Evolutionary conservation across 2,113 vertebrate genomes (phyloP).

Genomic region (Panthera uncia): DNA sequence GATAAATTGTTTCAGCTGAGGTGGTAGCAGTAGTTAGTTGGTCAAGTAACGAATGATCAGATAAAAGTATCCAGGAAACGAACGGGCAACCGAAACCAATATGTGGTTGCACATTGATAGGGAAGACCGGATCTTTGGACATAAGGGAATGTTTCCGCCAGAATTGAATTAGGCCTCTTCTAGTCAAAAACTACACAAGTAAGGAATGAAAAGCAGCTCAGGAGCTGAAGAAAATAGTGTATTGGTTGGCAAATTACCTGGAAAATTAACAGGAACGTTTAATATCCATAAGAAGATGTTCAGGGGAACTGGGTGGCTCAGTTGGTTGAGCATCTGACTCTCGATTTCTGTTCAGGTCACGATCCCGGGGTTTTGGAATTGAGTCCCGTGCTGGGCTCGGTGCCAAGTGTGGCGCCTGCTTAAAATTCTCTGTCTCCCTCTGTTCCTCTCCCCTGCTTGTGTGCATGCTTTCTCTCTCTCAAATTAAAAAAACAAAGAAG

Average conservation of each 20-base stretch:
- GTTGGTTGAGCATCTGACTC: too few relatives aligned
- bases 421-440: too few relatives aligned
- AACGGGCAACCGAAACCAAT: slow-evolving; percentile 8
- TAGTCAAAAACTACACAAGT: slow-evolving; percentile 21
- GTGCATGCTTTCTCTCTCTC: too few relatives aligned
- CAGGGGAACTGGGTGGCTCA: too few relatives aligned
- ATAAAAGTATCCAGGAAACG: slow-evolving; percentile 11
- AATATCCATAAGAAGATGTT: neutral
- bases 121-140: neutral
- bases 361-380: too few relatives aligned
- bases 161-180: neutral
- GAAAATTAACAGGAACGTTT: neutral
- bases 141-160: neutral
- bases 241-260: neutral
- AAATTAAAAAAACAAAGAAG: neutral
- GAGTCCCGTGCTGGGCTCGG: too few relatives aligned
- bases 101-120: neutral
- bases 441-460: too few relatives aligned
- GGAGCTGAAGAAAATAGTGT: neutral
- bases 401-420: too few relatives aligned
- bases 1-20: neutral
- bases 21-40: neutral
- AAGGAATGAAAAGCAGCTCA: neutral
- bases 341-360: too few relatives aligned
- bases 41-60: neutral